Evolutionary conservation across 2,888 invertebrate species (phyloP).

Genomic region (Holacanthella duospinosa): DNA sequence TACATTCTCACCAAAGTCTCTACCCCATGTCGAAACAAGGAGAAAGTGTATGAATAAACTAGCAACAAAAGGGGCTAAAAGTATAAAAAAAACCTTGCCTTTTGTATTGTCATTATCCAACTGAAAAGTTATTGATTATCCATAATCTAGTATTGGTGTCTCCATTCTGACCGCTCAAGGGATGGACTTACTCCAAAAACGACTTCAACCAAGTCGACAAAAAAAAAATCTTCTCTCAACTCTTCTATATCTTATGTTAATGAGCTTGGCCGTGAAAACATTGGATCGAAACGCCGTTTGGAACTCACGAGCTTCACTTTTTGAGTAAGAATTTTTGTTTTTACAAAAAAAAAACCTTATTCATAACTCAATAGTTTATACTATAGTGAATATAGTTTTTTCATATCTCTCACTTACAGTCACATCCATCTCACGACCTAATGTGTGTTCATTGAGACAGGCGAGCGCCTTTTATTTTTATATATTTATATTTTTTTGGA

Average conservation of each 20-base stretch:
- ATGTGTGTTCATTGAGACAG: background rate
- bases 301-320: slow-evolving; percentile 61
- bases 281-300: slow-evolving; percentile 64
- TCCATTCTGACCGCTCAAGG: slow-evolving; percentile 33
- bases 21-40: too few species aligned
- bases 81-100: background rate
- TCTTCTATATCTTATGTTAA: slow-evolving; percentile 27
- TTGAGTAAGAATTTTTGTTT: slow-evolving; percentile 24
- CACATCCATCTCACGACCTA: background rate
- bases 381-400: background rate
- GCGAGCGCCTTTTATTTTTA: too few species aligned
- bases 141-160: slow-evolving; percentile 29
- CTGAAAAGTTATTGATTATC: background rate
- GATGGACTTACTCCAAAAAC: slow-evolving; percentile 21
- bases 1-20: too few species aligned
- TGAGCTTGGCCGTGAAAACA: slow-evolving; percentile 42
- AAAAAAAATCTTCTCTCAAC: slow-evolving; percentile 13
- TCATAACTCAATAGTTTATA: background rate
- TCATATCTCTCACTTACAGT: background rate
- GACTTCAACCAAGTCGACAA: slow-evolving; percentile 8
- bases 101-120: background rate
- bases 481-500: too few species aligned
- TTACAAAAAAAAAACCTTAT: background rate
- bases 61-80: too few species aligned
- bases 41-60: too few species aligned